phyloP scores from a whole-genome alignment of 2,797 vertebrate species.

The Channa striata region DNA sequence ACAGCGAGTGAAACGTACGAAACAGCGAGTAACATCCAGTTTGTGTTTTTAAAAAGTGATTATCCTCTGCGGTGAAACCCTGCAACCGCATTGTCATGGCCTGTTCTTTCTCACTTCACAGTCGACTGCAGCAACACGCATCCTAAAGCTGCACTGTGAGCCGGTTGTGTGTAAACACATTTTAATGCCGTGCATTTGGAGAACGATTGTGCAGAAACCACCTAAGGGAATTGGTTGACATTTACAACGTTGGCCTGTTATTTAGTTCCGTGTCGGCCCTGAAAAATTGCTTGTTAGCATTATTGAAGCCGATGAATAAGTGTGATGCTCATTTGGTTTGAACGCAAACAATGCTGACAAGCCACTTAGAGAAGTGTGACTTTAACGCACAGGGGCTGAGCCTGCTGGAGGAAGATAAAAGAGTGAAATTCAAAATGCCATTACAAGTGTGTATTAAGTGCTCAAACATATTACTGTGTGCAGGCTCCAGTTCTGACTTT shows the following conservation, averaged over 20 bases:
- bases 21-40: too few relatives aligned
- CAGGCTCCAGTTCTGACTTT: conserved; percentile 1
- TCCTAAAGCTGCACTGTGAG: conserved; percentile 19
- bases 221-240: conserved; percentile 66
- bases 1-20: too few relatives aligned
- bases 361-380: conserved; percentile 50
- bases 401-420: conserved; percentile 68
- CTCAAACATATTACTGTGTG: conserved; percentile 14
- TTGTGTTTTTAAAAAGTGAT: background rate
- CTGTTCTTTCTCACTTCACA: conserved; percentile 19
- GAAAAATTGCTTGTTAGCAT: conserved; percentile 38
- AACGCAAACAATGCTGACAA: conserved; percentile 63
- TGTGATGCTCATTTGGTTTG: conserved; percentile 56
- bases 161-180: conserved; percentile 27
- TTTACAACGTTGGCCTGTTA: conserved; percentile 49
- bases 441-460: conserved; percentile 17
- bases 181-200: conserved; percentile 15
- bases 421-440: conserved; percentile 8
- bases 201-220: conserved; percentile 33
- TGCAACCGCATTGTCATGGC: conserved; percentile 37
- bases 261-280: conserved; percentile 27
- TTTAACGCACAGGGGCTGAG: conserved; percentile 20
- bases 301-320: conserved; percentile 44
- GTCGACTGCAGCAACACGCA: conserved; percentile 19
- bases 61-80: conserved; percentile 38